Evolutionary conservation across 2,888 invertebrate genomes (phyloP).

Genomic region (Andrena praecox): DNA sequence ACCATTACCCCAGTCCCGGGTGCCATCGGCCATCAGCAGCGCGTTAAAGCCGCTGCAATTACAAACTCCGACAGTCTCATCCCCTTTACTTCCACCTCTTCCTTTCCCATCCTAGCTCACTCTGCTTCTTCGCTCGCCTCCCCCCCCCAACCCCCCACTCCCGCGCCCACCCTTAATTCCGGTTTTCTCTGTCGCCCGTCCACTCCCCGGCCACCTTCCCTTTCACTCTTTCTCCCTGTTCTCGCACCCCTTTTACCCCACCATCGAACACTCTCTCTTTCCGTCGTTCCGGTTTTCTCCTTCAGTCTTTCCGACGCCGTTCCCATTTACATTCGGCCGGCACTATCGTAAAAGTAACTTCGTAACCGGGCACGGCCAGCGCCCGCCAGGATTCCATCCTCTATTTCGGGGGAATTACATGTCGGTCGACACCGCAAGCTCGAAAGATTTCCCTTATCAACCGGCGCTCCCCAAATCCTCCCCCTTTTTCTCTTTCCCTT

Average conservation of each 20-base stretch:
- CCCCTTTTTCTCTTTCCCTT: conserved; percentile 38
- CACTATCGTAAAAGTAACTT: conserved; percentile 81
- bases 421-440: conserved; percentile 68
- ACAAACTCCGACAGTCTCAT: conserved; percentile 80
- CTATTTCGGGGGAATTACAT: conserved; percentile 76
- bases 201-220: conserved; percentile 44
- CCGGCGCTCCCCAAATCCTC: conserved; percentile 44
- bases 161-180: conserved; percentile 8
- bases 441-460: conserved; percentile 73
- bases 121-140: conserved; percentile 17
- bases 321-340: conserved; percentile 74
- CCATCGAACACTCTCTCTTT: conserved; percentile 43
- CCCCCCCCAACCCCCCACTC: conserved; percentile 18
- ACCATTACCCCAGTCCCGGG: conserved; percentile 80
- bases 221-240: conserved; percentile 42
- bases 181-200: conserved; percentile 26
- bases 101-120: conserved; percentile 10
- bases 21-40: conserved; percentile 82
- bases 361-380: conserved; percentile 73
- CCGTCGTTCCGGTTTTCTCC: conserved; percentile 47
- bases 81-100: conserved; percentile 68
- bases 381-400: conserved; percentile 68
- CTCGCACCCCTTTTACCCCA: conserved; percentile 20
- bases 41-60: conserved; percentile 83
- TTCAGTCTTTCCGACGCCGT: conserved; percentile 47